Percentiles rank a stretch among this genome's conserved stretches.
Evolutionary conservation across 2,113 vertebrate species (phyloP).

Genomic region (Poeciliopsis retropinna): DNA sequence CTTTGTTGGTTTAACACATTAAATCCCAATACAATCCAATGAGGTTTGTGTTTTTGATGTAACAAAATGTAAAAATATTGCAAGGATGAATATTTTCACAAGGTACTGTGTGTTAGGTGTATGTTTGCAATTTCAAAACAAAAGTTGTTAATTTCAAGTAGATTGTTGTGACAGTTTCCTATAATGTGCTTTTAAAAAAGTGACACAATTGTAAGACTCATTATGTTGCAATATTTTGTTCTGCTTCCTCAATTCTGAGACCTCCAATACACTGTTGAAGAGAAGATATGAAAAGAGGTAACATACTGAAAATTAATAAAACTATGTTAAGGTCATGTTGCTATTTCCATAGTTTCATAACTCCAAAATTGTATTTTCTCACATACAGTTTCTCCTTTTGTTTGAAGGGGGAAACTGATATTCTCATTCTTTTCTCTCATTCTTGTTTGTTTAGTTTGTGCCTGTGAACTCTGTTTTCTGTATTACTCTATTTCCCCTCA

Average conservation of each 20-base stretch:
- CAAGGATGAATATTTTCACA: background rate
- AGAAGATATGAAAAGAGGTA: background rate
- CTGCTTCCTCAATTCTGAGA: slow-evolving; percentile 8
- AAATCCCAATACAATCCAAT: background rate
- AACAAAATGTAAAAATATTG: background rate
- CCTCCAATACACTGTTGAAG: slow-evolving; percentile 17
- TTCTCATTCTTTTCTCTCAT: background rate
- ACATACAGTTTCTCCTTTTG: background rate
- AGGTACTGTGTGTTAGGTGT: background rate
- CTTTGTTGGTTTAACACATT: background rate
- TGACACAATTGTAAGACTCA: background rate
- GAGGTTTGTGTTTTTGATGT: background rate
- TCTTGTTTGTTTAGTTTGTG: slow-evolving; percentile 29
- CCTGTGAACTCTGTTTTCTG: slow-evolving; percentile 33
- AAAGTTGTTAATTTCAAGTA: background rate
- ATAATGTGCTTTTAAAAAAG: background rate
- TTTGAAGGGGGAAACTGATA: background rate
- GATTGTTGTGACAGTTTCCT: background rate
- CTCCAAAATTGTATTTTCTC: too few relatives aligned
- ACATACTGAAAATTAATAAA: background rate
- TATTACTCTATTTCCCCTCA: slow-evolving; percentile 20
- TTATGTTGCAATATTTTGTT: background rate
- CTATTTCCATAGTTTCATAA: background rate
- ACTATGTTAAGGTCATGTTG: background rate
- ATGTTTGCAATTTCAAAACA: background rate